phyloP scores from a whole-genome alignment of 2,797 vertebrate genomes.

The Protonibea diacanthus region DNA sequence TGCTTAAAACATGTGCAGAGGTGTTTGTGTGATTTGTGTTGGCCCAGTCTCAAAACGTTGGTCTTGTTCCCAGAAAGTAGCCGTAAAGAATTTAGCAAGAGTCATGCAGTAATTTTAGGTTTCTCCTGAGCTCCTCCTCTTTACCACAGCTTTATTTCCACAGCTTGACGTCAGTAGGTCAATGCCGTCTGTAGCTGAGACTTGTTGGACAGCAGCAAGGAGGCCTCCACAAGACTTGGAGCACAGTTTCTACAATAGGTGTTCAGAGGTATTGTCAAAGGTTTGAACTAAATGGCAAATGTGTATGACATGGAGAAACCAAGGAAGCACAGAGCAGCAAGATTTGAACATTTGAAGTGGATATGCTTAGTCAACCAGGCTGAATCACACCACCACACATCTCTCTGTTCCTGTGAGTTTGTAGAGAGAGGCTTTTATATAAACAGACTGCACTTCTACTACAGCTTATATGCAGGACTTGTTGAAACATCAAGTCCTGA shows the following conservation, averaged over 20 bases:
- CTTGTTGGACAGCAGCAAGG: constrained; percentile 1
- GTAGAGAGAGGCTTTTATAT: constrained; percentile 40
- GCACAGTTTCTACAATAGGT: constrained; percentile 10
- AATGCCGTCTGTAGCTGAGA: constrained; percentile 41
- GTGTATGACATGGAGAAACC: constrained; percentile 5
- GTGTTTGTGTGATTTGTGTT: constrained; percentile 48
- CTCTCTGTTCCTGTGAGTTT: constrained; percentile 20
- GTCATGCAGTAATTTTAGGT: constrained; percentile 68
- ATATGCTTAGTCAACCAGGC: constrained; percentile 14
- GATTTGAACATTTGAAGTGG: constrained; percentile 11
- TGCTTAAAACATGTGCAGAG: constrained; percentile 37
- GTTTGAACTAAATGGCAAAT: not conserved
- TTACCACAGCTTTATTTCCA: constrained; percentile 70
- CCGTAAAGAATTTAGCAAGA: constrained; percentile 60
- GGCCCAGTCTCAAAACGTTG: constrained; percentile 43
- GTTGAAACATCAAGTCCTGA: constrained; percentile 45
- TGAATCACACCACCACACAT: constrained; percentile 18
- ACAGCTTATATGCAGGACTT: constrained; percentile 42
- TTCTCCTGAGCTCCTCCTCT: constrained; percentile 50
- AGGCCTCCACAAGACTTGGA: constrained; percentile 7
- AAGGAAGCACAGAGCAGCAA: constrained; percentile 6
- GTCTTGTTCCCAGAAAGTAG: constrained; percentile 64
- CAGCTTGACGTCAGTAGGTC: constrained; percentile 70
- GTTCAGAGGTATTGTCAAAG: not conserved
- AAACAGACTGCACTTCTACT: constrained; percentile 50